Evolutionary conservation across 2,113 vertebrate species (phyloP), one percentile per base, ranked within the genome.

Genomic region (Prinia subflava): DNA sequence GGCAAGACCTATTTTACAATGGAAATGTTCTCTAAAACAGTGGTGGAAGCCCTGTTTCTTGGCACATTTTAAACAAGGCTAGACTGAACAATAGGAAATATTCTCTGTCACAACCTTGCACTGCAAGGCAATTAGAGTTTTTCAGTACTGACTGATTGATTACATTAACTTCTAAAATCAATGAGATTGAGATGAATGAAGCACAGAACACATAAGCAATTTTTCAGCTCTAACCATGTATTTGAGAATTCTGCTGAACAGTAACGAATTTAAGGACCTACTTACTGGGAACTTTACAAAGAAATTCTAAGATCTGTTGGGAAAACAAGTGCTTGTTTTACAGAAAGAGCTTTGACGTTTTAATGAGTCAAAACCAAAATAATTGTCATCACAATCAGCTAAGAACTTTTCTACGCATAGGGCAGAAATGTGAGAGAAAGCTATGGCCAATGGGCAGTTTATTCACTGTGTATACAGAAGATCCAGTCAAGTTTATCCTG

Each of bases 1-100:
- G 73, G 75, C 56, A 96, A 95, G 52, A 73, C 50, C 16, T 71
- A n/a, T 56, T 78, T 62, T 73, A 85, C 33, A 85, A 23, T 83
- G 83, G 88, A 97, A 97, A 73, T 86, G 50, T 79, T 67, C 86
- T 75, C 25, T 77, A 56, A 62, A 50, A 84, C 28, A 39, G 73
- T 30, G 55, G 81, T 80, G 77, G 78, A 94, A 95, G 46, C 27
- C 77, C 75, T 42, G 4, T 44, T 73, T 91, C 47, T 91, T 95
- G 96, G 89, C 87, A 84, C 27, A 53, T 77, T 77, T 92, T 73
- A 77, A 85, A 79, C 15, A 73, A 69, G 53, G 37, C 55, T 92
- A 80, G 59, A 83, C 73, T 49, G n/a, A 89, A 19, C 59, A 73
- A 74, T 89, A 91, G 84, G 87, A 96, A 96, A 90, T 64, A 86